Conservation (phyloP, 53 echinoderm and acorn worm genomes). For the Apostichopus leukothele region DNA sequence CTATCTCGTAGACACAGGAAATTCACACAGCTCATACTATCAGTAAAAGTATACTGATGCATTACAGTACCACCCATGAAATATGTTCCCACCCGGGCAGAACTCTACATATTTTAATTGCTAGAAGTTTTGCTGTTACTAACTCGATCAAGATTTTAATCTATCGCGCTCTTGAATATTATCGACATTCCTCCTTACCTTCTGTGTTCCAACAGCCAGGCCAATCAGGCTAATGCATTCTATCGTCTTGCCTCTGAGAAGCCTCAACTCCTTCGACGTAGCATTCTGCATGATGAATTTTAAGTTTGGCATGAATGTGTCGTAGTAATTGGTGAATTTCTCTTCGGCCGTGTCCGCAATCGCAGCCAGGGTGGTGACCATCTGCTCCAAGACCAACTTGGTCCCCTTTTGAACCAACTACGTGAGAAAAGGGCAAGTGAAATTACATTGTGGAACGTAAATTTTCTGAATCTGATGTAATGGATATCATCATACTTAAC, state of each 20-base stretch:
- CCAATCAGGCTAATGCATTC: constrained; percentile 97
- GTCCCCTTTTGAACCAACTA: constrained; percentile 87
- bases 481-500: not conserved
- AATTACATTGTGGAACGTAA: not conserved
- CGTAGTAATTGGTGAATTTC: constrained; percentile 86
- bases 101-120: too few species aligned
- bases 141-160: too few species aligned
- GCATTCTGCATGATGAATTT: constrained; percentile 94
- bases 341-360: constrained; percentile 95
- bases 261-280: constrained; percentile 70
- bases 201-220: constrained; percentile 84
- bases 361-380: constrained; percentile 96
- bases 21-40: too few species aligned
- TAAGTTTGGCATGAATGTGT: constrained; percentile 93
- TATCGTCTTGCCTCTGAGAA: constrained; percentile 94
- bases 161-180: too few species aligned
- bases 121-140: too few species aligned
- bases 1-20: too few species aligned
- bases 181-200: constrained; percentile 48
- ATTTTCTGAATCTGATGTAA: not conserved
- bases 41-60: too few species aligned
- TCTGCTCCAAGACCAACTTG: constrained; percentile 93
- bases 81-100: too few species aligned
- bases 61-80: too few species aligned
- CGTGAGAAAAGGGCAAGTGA: not conserved